Base-by-base conservation (phyloP, 2,113 vertebrate genomes). In the Corynorhinus townsendii region DNA sequence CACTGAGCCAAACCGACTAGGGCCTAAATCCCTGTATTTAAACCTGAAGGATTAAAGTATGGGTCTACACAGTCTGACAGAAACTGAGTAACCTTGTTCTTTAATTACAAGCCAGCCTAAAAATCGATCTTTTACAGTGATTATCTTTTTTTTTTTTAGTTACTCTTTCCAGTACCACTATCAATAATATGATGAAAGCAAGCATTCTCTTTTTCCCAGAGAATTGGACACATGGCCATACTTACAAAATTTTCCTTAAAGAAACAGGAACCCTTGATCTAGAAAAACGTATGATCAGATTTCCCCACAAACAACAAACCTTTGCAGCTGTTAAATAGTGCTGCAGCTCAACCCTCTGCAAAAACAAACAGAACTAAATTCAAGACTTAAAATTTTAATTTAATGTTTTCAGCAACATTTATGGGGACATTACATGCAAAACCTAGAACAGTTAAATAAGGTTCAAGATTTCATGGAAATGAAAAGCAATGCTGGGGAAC, bases 351-450 rank as follows among this genome's bases (percentile, higher is more conserved):
- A 24, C 59, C 11, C 16, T 77, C 30, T 69, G 43, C 4, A 68
- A 81, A 73, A 82, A 81, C 40, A 64, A 81, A 81, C 9, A 68
- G 22, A 52, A 82, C 22, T 59, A 75, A 52, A 28, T 43, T 9
- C 28, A 82, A 72, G 59, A 49, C 49, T 81, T 85, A 54, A 76
- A n/a, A 4, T 56, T 89, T 71, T 62, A 66, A 24, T 83, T 62
- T 86, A 71, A 11, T 96, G 40, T 94, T 79, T 91, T 89, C 45
- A 84, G 26, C 71, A 91, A 80, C 30, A 56, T 88, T 64, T 35
- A 24, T 24, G 9, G 30, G 9, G 12, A 56, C 33, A 17, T 83
- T 64, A 62, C 3, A 84, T 79, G 35, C 49, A 49, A 91, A 84
- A 88, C 52, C 45, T 91, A 64, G 43, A 91, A 40, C 16, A 79